phyloP scores from a whole-genome alignment of 2,113 vertebrate genomes.

The Ictidomys tridecemlineatus region DNA sequence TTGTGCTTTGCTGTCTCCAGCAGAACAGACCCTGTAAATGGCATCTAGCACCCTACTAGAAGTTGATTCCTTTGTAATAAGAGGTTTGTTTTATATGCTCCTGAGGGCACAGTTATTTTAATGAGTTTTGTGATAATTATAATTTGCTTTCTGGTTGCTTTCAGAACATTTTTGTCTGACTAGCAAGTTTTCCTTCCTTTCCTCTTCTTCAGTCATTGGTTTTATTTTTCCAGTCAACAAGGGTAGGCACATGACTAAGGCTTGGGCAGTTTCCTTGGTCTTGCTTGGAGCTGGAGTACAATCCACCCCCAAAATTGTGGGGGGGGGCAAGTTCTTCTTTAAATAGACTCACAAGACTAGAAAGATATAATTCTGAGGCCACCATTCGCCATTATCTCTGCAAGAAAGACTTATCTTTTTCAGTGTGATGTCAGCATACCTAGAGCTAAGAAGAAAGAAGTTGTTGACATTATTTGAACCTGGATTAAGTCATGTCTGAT shows the following conservation, averaged over 20 bases:
- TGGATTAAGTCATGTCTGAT: not conserved
- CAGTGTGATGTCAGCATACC: not conserved
- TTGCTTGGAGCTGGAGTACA: not conserved
- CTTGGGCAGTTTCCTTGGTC: not conserved
- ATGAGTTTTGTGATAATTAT: slow-evolving; percentile 22
- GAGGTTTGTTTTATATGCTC: not conserved
- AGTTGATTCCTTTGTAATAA: not conserved
- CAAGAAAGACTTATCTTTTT: not conserved
- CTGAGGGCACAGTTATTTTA: not conserved
- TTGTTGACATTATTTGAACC: not conserved
- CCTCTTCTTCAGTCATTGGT: not conserved
- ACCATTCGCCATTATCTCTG: not conserved
- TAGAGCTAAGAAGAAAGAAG: slow-evolving; percentile 10
- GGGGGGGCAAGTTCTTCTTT: not conserved
- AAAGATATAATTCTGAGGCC: not conserved
- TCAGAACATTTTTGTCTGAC: not conserved
- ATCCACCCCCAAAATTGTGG: not conserved
- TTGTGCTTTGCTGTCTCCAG: not conserved
- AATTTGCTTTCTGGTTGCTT: not conserved
- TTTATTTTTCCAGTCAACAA: not conserved
- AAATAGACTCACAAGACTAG: not conserved
- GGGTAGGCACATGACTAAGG: not conserved
- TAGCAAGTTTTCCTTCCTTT: slow-evolving; percentile 9
- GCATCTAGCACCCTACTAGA: not conserved
- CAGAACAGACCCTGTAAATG: not conserved